A percentile compares a stretch with the other conserved stretches of the same genome.
phyloP scores from a whole-genome alignment of 2,113 vertebrate genomes.

The Platichthys stellatus region DNA sequence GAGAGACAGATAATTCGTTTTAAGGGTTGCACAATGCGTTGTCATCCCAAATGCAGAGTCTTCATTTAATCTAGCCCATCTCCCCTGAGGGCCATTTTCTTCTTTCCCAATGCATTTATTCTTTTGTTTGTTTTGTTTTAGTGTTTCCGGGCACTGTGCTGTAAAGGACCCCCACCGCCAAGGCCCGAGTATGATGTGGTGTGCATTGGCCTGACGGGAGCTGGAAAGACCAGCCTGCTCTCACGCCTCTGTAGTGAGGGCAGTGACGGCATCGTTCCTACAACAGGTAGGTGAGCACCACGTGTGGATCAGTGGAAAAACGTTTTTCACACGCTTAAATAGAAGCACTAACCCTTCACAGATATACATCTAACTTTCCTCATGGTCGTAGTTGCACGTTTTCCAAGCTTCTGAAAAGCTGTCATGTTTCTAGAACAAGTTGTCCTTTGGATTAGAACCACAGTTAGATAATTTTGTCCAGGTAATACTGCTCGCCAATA shows the following conservation, averaged over 20 bases:
- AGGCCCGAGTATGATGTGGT: conserved; percentile 97
- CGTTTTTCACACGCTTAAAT: background rate
- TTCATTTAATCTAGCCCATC: background rate
- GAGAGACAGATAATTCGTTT: background rate
- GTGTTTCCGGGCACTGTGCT: conserved; percentile 99
- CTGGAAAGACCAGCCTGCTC: conserved; percentile 95
- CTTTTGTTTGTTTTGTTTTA: conserved; percentile 64
- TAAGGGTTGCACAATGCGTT: background rate
- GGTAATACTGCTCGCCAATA: conserved; percentile 38
- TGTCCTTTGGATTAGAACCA: conserved; percentile 39
- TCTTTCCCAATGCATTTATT: background rate
- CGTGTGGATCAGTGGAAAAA: background rate
- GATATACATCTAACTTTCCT: background rate
- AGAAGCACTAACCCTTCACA: no score
- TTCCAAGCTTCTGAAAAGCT: conserved; percentile 24
- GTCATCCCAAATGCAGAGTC: conserved; percentile 6
- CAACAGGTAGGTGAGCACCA: conserved; percentile 86
- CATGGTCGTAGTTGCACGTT: conserved; percentile 1
- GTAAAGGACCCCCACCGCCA: conserved; percentile 94
- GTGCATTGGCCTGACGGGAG: conserved; percentile 95
- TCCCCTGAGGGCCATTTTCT: background rate
- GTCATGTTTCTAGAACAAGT: conserved; percentile 31
- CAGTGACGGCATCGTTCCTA: conserved; percentile 88
- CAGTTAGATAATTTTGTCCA: conserved; percentile 18
- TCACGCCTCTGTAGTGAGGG: conserved; percentile 94